Conservation (phyloP, 2,888 invertebrate species). For the Calameuta idolon region DNA sequence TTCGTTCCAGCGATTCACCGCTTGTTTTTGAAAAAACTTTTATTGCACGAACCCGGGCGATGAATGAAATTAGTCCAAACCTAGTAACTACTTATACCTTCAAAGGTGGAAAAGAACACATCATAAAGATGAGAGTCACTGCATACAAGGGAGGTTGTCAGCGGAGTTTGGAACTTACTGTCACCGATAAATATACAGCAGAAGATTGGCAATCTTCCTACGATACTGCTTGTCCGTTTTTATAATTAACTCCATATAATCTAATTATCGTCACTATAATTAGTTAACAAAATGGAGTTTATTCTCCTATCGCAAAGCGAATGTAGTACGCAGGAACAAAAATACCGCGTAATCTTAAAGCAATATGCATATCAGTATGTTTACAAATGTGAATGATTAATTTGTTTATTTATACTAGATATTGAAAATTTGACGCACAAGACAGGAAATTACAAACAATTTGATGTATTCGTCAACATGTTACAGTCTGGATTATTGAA, state of each 20-base stretch:
- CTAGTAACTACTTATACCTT: slow-evolving; percentile 68
- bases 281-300: slow-evolving; percentile 36
- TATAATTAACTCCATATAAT: slow-evolving; percentile 42
- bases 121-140: slow-evolving; percentile 67
- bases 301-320: not conserved
- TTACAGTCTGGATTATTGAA: slow-evolving; percentile 70
- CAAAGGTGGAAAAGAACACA: slow-evolving; percentile 66
- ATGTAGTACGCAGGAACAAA: not conserved
- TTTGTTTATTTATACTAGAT: slow-evolving; percentile 53
- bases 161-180: slow-evolving; percentile 66
- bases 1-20: not conserved
- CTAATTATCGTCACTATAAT: slow-evolving; percentile 40
- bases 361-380: not conserved
- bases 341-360: not conserved
- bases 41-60: slow-evolving; percentile 17
- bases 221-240: slow-evolving; percentile 67
- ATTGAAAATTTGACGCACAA: slow-evolving; percentile 71
- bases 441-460: slow-evolving; percentile 72
- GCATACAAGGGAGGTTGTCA: slow-evolving; percentile 47
- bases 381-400: not conserved
- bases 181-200: slow-evolving; percentile 69
- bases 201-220: slow-evolving; percentile 71
- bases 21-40: slow-evolving; percentile 1
- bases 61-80: slow-evolving; percentile 61
- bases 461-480: slow-evolving; percentile 70